Evolutionary conservation across 2,113 vertebrate genomes (phyloP).

Genomic region (Stigmatopora nigra): DNA sequence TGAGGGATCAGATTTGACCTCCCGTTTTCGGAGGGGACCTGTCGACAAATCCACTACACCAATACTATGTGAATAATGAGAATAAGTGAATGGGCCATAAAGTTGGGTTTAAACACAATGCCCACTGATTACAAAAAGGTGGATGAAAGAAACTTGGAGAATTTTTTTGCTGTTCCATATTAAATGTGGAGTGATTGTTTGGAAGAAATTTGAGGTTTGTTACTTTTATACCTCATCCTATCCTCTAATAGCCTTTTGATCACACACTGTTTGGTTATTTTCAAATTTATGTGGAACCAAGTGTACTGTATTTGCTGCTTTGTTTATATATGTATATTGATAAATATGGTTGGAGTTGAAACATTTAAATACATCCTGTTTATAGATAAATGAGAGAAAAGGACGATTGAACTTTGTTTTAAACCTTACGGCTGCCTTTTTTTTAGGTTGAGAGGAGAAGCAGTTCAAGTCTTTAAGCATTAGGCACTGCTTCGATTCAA

Average conservation of each 20-base stretch:
- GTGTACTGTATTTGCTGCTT: conserved; percentile 61
- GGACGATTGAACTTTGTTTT: conserved; percentile 9
- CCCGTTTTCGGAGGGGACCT: neutral
- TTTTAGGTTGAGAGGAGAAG: conserved; percentile 10
- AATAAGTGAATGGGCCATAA: conserved; percentile 30
- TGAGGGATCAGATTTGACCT: conserved; percentile 49
- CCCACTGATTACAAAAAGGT: conserved; percentile 29
- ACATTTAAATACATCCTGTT: conserved; percentile 29
- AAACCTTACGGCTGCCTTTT: conserved; percentile 29
- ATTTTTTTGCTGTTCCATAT: conserved; percentile 42
- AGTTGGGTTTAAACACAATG: conserved; percentile 31
- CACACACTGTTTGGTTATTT: conserved; percentile 28
- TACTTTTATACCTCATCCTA: conserved; percentile 58
- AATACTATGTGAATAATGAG: conserved; percentile 19
- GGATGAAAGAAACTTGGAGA: conserved; percentile 28
- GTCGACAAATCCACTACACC: conserved; percentile 35
- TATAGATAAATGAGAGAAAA: conserved; percentile 18
- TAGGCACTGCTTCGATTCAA: conserved; percentile 19
- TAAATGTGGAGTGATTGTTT: conserved; percentile 14
- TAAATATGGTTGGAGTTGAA: conserved; percentile 30
- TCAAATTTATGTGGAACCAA: conserved; percentile 24
- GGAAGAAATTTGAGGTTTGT: conserved; percentile 21
- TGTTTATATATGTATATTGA: conserved; percentile 49
- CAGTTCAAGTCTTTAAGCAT: conserved; percentile 18
- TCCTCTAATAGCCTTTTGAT: conserved; percentile 36